Conservation (phyloP, 2,797 vertebrate species). For the Sebastes hubbsi region DNA sequence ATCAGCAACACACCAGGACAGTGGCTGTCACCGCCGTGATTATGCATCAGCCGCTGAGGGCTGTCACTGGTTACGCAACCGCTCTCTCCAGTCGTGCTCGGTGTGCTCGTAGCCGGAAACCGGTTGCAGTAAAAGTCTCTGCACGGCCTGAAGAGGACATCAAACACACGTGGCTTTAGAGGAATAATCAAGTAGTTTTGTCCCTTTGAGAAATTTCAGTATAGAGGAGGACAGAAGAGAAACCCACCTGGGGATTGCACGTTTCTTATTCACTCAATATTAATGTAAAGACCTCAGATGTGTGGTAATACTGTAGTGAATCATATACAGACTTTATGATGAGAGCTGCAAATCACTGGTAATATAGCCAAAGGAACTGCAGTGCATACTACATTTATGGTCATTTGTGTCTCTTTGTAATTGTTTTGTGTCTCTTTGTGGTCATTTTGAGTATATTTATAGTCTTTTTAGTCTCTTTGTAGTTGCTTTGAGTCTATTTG, state of each 20-base stretch:
- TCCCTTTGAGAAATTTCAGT: background rate
- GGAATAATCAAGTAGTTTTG: background rate
- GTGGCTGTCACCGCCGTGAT: constrained; percentile 45
- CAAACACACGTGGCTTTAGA: constrained; percentile 5
- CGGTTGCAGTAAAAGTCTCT: background rate
- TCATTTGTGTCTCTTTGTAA: too few species aligned
- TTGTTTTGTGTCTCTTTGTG: too few species aligned
- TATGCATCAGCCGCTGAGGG: constrained; percentile 47
- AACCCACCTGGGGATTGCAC: background rate
- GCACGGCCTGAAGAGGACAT: constrained; percentile 20
- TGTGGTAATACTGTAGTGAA: background rate
- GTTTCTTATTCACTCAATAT: background rate
- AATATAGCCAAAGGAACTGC: background rate
- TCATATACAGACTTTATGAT: too few species aligned
- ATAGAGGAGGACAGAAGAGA: background rate
- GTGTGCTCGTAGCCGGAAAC: constrained; percentile 6
- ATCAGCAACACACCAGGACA: constrained; percentile 61
- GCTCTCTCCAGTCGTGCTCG: constrained; percentile 36
- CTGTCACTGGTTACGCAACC: constrained; percentile 59
- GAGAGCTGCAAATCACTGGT: background rate
- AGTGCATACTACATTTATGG: background rate
- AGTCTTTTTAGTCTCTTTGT: too few species aligned
- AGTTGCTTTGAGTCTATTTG: too few species aligned
- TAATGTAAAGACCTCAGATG: background rate
- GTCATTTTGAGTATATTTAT: too few species aligned